These are phyloP conservation scores for Synanthedon formicaeformis DNA, from an alignment of 2,888 invertebrate species.

Conservation along the genomic window DNA sequence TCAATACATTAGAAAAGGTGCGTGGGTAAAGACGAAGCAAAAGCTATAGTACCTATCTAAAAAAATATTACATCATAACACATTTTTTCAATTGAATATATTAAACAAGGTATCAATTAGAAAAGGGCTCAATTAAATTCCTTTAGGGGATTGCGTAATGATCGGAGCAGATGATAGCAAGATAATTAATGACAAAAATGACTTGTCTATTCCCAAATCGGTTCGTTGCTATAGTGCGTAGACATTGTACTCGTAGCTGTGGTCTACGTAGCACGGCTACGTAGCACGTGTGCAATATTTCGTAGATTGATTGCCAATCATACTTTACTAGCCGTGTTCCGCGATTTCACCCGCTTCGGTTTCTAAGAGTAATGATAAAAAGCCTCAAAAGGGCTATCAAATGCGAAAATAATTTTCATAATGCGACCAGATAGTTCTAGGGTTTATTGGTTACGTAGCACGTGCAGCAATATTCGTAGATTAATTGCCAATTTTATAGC, in stretches of 20 bases:
- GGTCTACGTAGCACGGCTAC: background rate
- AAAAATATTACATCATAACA: background rate
- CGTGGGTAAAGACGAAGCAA: no score
- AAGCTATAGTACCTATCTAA: no score
- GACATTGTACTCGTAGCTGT: background rate
- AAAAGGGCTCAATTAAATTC: conserved; percentile 4
- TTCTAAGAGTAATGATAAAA: no score
- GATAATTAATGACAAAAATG: background rate
- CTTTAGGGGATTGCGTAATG: conserved; percentile 3
- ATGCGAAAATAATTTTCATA: conserved; percentile 8
- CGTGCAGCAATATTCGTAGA: no score
- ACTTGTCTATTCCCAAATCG: background rate
- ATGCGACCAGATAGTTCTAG: no score
- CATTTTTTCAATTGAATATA: background rate
- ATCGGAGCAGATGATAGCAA: background rate
- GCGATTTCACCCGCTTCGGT: no score
- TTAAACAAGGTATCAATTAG: background rate
- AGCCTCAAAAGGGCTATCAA: conserved; percentile 12
- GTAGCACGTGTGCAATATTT: background rate
- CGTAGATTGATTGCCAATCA: no score
- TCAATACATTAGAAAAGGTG: no score
- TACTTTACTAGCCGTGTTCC: no score
- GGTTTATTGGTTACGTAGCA: background rate
- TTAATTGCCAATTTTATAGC: no score
- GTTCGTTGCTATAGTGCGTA: background rate